These are phyloP conservation scores for Hycleus phaleratus DNA, from an alignment of 1,140 invertebrate species.

Conservation along the genomic window DNA sequence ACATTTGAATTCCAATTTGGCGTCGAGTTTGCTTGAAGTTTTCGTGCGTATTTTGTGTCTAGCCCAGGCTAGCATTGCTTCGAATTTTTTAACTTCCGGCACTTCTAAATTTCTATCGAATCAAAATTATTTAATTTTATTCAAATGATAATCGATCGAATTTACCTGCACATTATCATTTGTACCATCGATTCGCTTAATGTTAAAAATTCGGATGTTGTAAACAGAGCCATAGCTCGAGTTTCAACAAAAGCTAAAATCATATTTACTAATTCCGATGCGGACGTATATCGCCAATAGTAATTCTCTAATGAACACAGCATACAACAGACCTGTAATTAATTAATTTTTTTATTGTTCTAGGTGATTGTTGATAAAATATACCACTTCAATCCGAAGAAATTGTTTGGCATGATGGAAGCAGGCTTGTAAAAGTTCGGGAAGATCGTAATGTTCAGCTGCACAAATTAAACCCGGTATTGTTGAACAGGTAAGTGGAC, in stretches of 20 bases:
- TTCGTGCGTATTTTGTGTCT: conserved; percentile 71
- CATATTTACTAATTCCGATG: conserved; percentile 89
- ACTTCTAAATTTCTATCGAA: conserved; percentile 63
- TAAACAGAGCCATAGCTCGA: conserved; percentile 73
- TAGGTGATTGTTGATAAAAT: conserved; percentile 10
- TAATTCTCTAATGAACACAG: conserved; percentile 88
- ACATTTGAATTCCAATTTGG: conserved; percentile 82
- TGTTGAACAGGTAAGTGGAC: conserved; percentile 82
- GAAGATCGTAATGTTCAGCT: conserved; percentile 88
- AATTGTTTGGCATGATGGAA: conserved; percentile 94
- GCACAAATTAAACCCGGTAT: conserved; percentile 90
- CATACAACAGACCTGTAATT: conserved; percentile 76
- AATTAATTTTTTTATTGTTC: background rate
- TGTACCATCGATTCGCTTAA: conserved; percentile 91
- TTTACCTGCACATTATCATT: conserved; percentile 77
- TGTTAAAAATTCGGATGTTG: conserved; percentile 72
- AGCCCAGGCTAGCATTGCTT: conserved; percentile 87
- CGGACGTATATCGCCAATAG: conserved; percentile 91
- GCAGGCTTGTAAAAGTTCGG: conserved; percentile 86
- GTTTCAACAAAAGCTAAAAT: conserved; percentile 86
- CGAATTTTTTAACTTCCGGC: conserved; percentile 85
- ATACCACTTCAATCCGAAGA: conserved; percentile 80
- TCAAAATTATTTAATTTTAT: background rate
- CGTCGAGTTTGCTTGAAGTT: conserved; percentile 68
- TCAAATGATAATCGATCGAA: background rate